These are phyloP conservation scores for Aepyceros melampus DNA, from an alignment of 2,113 vertebrate genomes.

Conservation along the genomic window DNA sequence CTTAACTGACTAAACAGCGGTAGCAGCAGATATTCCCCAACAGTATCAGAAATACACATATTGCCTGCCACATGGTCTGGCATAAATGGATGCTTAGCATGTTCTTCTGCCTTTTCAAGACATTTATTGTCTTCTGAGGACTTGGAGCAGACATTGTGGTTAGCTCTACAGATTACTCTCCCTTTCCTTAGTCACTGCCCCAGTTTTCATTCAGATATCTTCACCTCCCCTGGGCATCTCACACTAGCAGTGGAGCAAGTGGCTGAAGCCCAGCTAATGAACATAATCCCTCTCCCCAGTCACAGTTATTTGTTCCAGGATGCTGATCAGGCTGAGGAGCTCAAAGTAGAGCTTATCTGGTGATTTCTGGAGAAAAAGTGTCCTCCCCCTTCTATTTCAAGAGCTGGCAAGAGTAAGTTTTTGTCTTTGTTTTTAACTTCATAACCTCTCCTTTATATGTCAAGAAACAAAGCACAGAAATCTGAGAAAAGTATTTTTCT, in stretches of 20 bases:
- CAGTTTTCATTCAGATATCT: background rate
- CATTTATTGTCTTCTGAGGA: background rate
- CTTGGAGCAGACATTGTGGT: background rate
- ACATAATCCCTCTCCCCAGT: background rate
- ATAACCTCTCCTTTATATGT: background rate
- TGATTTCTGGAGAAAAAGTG: background rate
- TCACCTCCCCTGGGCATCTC: background rate
- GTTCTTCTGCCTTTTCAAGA: background rate
- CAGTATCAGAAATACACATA: background rate
- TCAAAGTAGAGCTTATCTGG: background rate
- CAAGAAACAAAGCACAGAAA: background rate
- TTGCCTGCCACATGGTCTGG: background rate
- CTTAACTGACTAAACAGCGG: background rate
- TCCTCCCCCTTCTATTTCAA: background rate
- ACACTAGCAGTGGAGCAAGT: background rate
- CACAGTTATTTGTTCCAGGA: background rate
- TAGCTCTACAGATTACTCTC: background rate
- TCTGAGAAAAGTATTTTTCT: background rate
- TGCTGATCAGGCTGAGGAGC: background rate
- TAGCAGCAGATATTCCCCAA: background rate
- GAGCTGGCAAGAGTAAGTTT: background rate
- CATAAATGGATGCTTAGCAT: background rate
- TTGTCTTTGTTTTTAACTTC: background rate
- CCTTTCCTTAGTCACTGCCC: background rate
- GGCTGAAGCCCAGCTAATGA: background rate